Evolutionary conservation across 2,113 vertebrate genomes (phyloP).

Genomic region (Ammodytes marinus): DNA sequence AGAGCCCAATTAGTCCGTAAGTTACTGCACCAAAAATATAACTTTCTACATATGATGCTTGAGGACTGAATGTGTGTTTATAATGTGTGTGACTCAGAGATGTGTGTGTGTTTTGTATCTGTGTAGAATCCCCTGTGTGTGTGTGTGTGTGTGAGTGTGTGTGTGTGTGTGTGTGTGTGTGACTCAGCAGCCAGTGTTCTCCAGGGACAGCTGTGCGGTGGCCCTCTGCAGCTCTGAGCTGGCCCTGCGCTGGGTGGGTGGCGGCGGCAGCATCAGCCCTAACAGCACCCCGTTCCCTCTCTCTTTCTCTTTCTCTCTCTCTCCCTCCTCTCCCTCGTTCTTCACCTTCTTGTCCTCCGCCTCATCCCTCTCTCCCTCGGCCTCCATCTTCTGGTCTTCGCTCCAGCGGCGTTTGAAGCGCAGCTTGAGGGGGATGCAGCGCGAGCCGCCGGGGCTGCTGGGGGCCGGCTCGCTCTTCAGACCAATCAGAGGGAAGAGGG

Average conservation of each 20-base stretch:
- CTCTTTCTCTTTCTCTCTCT: conserved; percentile 46
- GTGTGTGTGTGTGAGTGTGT: conserved; percentile 34
- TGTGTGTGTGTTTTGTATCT: conserved; percentile 19
- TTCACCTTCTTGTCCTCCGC: conserved; percentile 89
- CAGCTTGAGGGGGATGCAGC: conserved; percentile 92
- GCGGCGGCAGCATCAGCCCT: conserved; percentile 72
- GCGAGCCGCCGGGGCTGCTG: conserved; percentile 78
- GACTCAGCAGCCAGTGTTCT: conserved; percentile 88
- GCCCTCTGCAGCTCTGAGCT: conserved; percentile 92
- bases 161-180: neutral
- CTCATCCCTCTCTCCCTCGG: conserved; percentile 82
- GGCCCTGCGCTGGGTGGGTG: conserved; percentile 81
- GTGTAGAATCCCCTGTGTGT: conserved; percentile 17
- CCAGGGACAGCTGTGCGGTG: conserved; percentile 92
- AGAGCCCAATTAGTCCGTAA: conserved; percentile 1
- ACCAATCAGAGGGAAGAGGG: conserved; percentile 44
- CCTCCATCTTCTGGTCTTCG: conserved; percentile 92
- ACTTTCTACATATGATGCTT: neutral
- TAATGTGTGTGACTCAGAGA: neutral
- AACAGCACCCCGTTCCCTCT: conserved; percentile 47
- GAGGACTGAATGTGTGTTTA: neutral
- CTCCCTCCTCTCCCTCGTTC: conserved; percentile 80
- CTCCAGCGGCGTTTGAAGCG: conserved; percentile 95
- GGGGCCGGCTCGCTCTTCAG: conserved; percentile 83
- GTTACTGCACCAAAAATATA: conserved; percentile 27